Conservation (phyloP, 2,113 vertebrate species). For the Siniperca chuatsi region DNA sequence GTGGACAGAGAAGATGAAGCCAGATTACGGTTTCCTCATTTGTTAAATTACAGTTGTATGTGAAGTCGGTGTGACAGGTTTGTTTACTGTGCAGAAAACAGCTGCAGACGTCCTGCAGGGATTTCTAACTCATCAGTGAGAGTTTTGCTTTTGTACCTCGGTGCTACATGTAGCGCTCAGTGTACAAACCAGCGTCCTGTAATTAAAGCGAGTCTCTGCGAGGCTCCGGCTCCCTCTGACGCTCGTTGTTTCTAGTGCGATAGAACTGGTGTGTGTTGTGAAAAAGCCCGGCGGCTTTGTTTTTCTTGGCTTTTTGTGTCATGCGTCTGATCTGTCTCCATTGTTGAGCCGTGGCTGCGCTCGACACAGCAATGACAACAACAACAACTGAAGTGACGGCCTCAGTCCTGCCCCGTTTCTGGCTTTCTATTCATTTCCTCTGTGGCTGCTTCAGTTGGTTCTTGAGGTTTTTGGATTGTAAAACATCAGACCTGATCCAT, state of each 20-base stretch:
- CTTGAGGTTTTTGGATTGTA: not conserved
- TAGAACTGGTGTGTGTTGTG: not conserved
- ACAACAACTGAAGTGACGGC: slow-evolving; percentile 4
- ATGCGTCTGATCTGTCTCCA: slow-evolving; percentile 13
- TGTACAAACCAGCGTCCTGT: slow-evolving; percentile 31
- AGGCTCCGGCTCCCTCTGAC: slow-evolving; percentile 12
- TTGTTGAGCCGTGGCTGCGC: slow-evolving; percentile 38
- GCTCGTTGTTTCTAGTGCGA: slow-evolving; percentile 6
- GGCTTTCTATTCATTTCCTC: not conserved
- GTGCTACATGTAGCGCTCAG: slow-evolving; percentile 30
- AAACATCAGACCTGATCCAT: not conserved
- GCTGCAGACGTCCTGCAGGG: slow-evolving; percentile 36
- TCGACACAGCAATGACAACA: not conserved
- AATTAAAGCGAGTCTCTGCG: slow-evolving; percentile 38
- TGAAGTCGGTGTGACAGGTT: not conserved
- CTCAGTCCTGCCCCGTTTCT: not conserved
- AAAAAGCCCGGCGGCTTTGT: not conserved
- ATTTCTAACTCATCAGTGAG: slow-evolving; percentile 22
- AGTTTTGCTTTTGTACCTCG: slow-evolving; percentile 21
- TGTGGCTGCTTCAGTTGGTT: not conserved
- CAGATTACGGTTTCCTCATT: too few species aligned
- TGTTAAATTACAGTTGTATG: too few species aligned
- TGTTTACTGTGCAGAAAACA: slow-evolving; percentile 25
- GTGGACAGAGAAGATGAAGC: too few species aligned
- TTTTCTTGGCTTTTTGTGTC: slow-evolving; percentile 40